Conservation (phyloP, 2,888 invertebrate genomes). For the Parthenolecanium corni region DNA sequence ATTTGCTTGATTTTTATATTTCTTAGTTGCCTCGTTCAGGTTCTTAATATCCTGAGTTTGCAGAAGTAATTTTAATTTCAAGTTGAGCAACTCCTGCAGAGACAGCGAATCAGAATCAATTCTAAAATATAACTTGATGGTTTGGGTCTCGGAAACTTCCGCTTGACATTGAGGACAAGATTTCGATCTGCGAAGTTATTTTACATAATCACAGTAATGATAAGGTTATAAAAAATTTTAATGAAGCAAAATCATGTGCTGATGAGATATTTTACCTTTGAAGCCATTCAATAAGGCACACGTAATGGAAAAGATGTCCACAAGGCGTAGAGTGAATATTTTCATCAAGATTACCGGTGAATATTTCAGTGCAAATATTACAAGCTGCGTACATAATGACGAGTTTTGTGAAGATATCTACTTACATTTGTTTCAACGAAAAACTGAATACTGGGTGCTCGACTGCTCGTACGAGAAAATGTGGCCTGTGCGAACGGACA, state of each 20-base stretch:
- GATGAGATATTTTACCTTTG: slow-evolving; percentile 46
- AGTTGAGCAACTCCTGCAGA: slow-evolving; percentile 30
- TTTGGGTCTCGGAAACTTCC: slow-evolving; percentile 26
- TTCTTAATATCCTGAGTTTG: slow-evolving; percentile 30
- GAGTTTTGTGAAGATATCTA: too few relatives aligned
- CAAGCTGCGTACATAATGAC: slow-evolving; percentile 36
- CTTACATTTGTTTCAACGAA: too few relatives aligned
- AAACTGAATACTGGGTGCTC: too few relatives aligned
- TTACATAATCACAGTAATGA: too few relatives aligned
- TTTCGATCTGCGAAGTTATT: too few relatives aligned
- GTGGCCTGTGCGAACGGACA: too few relatives aligned
- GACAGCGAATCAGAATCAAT: slow-evolving; percentile 24
- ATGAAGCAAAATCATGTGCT: not conserved
- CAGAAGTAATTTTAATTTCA: slow-evolving; percentile 29
- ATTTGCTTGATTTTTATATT: slow-evolving; percentile 23
- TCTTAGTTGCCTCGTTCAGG: slow-evolving; percentile 12
- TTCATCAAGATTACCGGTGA: slow-evolving; percentile 44
- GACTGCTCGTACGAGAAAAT: too few relatives aligned
- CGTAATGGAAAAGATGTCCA: slow-evolving; percentile 58
- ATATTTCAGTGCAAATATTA: slow-evolving; percentile 57
- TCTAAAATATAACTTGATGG: slow-evolving; percentile 29
- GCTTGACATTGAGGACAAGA: slow-evolving; percentile 31
- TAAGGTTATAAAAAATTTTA: not conserved
- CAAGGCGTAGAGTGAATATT: slow-evolving; percentile 54
- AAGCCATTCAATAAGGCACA: slow-evolving; percentile 55